Conservation (phyloP, 2,797 vertebrate species). For the Coendou prehensilis region DNA sequence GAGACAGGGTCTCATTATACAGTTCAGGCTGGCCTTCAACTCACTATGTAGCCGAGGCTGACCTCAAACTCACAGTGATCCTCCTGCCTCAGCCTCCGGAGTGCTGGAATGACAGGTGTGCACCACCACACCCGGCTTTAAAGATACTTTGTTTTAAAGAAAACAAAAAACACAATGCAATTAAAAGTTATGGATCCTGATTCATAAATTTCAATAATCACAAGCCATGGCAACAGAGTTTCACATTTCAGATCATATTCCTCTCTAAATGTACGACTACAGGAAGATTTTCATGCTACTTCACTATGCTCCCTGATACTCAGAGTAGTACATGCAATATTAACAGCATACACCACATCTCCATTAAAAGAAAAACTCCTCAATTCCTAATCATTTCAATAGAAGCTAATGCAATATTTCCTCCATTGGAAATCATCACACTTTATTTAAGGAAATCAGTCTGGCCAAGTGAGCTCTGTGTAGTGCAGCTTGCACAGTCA, state of each 20-base stretch:
- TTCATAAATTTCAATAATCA: constrained; percentile 14
- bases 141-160: constrained; percentile 12
- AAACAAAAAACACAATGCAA: neutral
- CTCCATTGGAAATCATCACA: constrained; percentile 83
- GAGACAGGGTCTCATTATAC: neutral
- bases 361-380: constrained; percentile 86
- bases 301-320: constrained; percentile 82
- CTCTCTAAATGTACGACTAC: constrained; percentile 83
- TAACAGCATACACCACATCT: constrained; percentile 83
- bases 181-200: neutral
- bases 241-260: constrained; percentile 83
- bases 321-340: constrained; percentile 83
- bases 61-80: neutral
- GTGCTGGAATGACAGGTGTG: neutral
- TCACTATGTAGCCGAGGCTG: neutral
- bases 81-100: neutral
- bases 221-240: constrained; percentile 71
- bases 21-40: neutral
- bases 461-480: constrained; percentile 84
- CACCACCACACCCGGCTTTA: neutral
- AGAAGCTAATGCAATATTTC: constrained; percentile 86
- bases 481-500: constrained; percentile 83
- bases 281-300: constrained; percentile 81
- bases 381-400: constrained; percentile 87
- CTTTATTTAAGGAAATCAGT: constrained; percentile 88